phyloP scores from a whole-genome alignment of 2,888 invertebrate genomes.

The Theodoxus fluviatilis region DNA sequence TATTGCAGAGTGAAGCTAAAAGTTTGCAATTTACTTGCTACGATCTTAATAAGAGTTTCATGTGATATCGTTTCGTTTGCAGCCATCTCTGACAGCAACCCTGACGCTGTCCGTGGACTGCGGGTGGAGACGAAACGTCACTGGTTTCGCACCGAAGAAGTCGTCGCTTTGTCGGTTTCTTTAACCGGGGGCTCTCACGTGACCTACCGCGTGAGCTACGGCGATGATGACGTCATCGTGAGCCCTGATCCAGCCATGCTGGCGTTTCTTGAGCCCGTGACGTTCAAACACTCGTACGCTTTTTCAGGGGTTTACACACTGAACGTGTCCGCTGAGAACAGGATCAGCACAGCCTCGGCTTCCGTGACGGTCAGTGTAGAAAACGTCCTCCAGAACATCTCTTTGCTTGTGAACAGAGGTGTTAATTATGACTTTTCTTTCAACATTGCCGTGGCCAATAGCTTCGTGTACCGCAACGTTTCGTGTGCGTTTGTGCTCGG shows the following conservation, averaged over 20 bases:
- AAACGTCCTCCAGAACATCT: constrained; percentile 21
- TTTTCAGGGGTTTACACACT: constrained; percentile 32
- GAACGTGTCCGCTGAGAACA: constrained; percentile 35
- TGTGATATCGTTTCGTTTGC: constrained; percentile 13
- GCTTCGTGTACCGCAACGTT: constrained; percentile 21
- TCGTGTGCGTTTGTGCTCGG: constrained; percentile 33
- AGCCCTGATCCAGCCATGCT: constrained; percentile 32
- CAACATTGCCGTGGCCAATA: constrained; percentile 6
- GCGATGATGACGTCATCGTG: constrained; percentile 34
- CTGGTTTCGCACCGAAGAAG: constrained; percentile 31
- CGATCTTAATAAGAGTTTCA: not conserved
- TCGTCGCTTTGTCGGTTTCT: constrained; percentile 30
- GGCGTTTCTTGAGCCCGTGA: constrained; percentile 33
- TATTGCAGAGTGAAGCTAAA: too few relatives aligned
- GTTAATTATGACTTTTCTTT: constrained; percentile 8
- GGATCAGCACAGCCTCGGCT: constrained; percentile 27
- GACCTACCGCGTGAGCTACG: constrained; percentile 35
- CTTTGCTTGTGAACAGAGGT: constrained; percentile 31
- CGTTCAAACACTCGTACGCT: constrained; percentile 34
- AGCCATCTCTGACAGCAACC: constrained; percentile 39
- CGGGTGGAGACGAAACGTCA: constrained; percentile 23
- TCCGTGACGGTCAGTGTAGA: constrained; percentile 32
- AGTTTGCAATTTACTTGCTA: not conserved
- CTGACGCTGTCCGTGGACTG: constrained; percentile 35
- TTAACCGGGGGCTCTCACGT: constrained; percentile 43